Percentiles rank a stretch among this genome's conserved stretches.
Conservation (phyloP, 1,140 invertebrate genomes). For the Grapholita molesta region DNA sequence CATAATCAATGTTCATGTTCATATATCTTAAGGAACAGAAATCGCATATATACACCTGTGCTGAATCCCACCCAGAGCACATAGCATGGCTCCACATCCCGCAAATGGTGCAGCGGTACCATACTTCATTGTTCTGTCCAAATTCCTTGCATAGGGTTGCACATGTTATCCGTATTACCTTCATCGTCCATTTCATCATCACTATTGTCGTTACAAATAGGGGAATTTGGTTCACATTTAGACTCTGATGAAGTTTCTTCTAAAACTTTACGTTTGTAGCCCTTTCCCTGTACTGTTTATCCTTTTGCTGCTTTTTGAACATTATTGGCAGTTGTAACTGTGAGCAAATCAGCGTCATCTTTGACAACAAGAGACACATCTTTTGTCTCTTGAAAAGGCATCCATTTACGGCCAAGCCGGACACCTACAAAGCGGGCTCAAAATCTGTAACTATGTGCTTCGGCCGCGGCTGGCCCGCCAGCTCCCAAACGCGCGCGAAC, state of each 20-base stretch:
- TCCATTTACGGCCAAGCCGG: background rate
- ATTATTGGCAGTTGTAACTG: no score
- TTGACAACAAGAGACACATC: no score
- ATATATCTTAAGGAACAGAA: conserved; percentile 29
- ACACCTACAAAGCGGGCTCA: background rate
- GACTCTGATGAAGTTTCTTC: no score
- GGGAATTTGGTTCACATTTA: no score
- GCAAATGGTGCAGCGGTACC: conserved; percentile 41
- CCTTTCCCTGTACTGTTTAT: no score
- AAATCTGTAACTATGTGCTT: background rate
- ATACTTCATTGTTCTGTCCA: conserved; percentile 43
- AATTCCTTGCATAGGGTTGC: conserved; percentile 38
- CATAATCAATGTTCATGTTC: no score
- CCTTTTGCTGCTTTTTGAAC: no score
- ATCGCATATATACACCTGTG: conserved; percentile 40
- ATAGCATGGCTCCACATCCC: conserved; percentile 41
- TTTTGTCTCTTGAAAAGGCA: no score
- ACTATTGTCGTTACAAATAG: background rate
- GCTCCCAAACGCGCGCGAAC: background rate
- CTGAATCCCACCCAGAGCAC: conserved; percentile 40
- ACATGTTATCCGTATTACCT: conserved; percentile 37
- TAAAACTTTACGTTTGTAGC: no score
- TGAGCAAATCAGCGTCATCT: no score
- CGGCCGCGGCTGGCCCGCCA: background rate
- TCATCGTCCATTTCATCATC: conserved; percentile 39